Percentiles rank a stretch among this genome's conserved stretches.
Conservation (phyloP, 2,113 vertebrate genomes). For the Labeo rohita region DNA sequence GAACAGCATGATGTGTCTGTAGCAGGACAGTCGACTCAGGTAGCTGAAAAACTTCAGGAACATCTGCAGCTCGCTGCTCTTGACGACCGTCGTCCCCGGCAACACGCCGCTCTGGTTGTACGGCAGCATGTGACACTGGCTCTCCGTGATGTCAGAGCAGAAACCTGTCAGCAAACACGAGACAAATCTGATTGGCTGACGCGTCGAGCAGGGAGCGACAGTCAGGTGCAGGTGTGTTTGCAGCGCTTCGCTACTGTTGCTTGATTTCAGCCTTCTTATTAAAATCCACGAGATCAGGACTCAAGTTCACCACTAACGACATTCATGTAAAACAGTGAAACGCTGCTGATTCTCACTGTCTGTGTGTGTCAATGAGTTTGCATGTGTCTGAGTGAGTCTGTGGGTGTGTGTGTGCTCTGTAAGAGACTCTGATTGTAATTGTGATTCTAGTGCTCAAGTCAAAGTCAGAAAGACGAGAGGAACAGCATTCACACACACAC, state of each 20-base stretch:
- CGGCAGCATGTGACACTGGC: slow-evolving; percentile 36
- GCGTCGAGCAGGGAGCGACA: neutral
- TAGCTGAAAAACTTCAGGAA: slow-evolving; percentile 96
- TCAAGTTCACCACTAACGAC: neutral
- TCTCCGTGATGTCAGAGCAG: slow-evolving; percentile 52
- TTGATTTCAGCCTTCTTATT: neutral
- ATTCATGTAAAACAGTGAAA: neutral
- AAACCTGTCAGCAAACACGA: slow-evolving; percentile 39
- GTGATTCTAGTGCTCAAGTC: slow-evolving; percentile 37
- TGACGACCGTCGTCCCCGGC: slow-evolving; percentile 70
- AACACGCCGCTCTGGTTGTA: slow-evolving; percentile 53
- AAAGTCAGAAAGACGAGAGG: slow-evolving; percentile 42
- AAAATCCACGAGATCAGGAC: neutral
- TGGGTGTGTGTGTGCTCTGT: neutral
- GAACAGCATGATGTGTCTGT: slow-evolving; percentile 96
- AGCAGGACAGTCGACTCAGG: slow-evolving; percentile 89
- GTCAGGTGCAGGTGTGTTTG: neutral
- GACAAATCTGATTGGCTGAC: neutral
- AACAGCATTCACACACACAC: slow-evolving; percentile 7
- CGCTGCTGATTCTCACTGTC: neutral
- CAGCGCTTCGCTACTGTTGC: neutral
- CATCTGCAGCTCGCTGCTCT: slow-evolving; percentile 88
- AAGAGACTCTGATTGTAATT: slow-evolving; percentile 20
- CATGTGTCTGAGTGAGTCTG: neutral
- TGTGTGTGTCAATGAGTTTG: neutral